Percentiles rank a stretch among this genome's conserved stretches.
phyloP scores from a whole-genome alignment of 2,797 vertebrate species.

The Anguilla marmorata region DNA sequence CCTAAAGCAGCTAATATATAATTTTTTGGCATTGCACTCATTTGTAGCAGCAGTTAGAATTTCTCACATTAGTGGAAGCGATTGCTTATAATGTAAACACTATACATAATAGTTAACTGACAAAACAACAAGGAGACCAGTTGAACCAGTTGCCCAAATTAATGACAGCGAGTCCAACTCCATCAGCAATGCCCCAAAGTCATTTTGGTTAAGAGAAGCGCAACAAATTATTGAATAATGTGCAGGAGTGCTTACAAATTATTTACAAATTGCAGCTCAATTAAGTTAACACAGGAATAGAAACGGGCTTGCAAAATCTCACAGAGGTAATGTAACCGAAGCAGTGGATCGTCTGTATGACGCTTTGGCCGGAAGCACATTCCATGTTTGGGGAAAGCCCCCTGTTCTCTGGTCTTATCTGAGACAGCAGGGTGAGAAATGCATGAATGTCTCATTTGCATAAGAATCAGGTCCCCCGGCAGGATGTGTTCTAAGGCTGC shows the following conservation, averaged over 20 bases:
- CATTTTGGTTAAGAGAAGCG: conserved; percentile 48
- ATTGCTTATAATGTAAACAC: neutral
- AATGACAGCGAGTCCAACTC: neutral
- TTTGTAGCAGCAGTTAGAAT: neutral
- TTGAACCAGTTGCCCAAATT: conserved; percentile 1
- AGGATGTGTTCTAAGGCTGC: neutral
- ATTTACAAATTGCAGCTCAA: conserved; percentile 52
- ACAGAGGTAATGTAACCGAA: conserved; percentile 36
- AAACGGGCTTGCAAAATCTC: conserved; percentile 40
- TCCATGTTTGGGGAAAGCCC: neutral
- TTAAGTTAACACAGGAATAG: conserved; percentile 44
- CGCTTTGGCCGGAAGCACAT: neutral
- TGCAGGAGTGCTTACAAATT: conserved; percentile 48
- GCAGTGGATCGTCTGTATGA: conserved; percentile 13
- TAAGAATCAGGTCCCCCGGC: neutral
- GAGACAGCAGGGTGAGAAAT: neutral
- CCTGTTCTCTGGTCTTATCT: neutral
- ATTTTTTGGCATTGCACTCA: neutral
- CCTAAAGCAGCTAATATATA: neutral
- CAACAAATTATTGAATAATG: conserved; percentile 44
- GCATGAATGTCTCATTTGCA: conserved; percentile 9
- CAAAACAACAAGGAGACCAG: neutral
- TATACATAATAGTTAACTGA: neutral
- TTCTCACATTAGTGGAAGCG: neutral
- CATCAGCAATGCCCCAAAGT: conserved; percentile 35